Base-by-base conservation (phyloP, 2,888 invertebrate genomes). In the Machimus atricapillus region DNA sequence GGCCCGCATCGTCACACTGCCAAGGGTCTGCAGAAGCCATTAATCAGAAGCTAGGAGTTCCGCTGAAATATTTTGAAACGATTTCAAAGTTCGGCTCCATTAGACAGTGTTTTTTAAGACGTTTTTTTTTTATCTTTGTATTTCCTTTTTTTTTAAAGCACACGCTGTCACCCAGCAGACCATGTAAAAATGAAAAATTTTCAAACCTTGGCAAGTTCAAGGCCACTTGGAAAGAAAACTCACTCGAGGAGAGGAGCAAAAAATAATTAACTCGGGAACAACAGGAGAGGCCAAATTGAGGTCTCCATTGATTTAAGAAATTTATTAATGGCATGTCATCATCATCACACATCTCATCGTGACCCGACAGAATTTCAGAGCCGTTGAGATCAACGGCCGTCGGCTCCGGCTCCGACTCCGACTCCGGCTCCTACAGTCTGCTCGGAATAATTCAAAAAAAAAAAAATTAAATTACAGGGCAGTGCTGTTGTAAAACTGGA, bases 321-420 rank as follows among this genome's bases (percentile, higher is more conserved):
- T 46, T 52, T 52, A 46, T 79, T 46, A 52, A 79, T 79, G 79
- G 37, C 85, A 85, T 27, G 74, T 85, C 85, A 85, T 85, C 85
- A 74, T 85, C 85, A 85, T 85, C 85, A 73, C 27, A 40, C 34
- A 83, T 52, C 56, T 66, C 66, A 82, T 82, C 58, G 40, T 58
- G 82, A 82, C 82, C 58, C 34, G 40, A 23, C 82, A 82, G 58
- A 56, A 58, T 82, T 82, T 58, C 43, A 73, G 40, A 23, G 56
- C 73, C 40, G 73, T 66, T 66, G 66, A 83, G 83, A 73, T 66
- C 83, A 83, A 83, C 40, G 83, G 37, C 83, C 83, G 83, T 16
- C 40, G 73, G 19, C 58, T 40, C 16, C 43, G 23, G 52, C 79
- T 66, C 56, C n/a, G 56, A 2, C 56, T 56, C 66, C 27, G 23